Base-by-base conservation (phyloP, 2,797 vertebrate genomes). In the Malacoctenus gilli region DNA sequence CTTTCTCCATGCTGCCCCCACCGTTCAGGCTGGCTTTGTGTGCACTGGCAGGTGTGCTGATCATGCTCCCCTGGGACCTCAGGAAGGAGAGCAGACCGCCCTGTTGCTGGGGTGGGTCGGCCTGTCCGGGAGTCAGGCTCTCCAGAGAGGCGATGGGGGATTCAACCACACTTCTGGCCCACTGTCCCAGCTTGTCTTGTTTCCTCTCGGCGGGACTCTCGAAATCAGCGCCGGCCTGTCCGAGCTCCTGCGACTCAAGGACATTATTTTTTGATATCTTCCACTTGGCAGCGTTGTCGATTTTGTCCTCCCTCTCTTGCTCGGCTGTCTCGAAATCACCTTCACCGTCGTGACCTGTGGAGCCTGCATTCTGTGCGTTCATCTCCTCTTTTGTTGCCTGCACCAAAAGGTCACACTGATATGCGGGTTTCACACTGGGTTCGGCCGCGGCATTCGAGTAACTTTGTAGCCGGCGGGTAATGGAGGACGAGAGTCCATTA, bases 41-140 rank as follows among this genome's bases (percentile, higher is more conserved):
- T 77, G 92, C 85, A 44, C 92, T 91, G 84, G 92, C 91, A 84
- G 92, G 89, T 71, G 92, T 85, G 83, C 90, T 85, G 87, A 87
- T 73, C 37, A 77, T 67, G 72, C 37, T 76, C 53, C 93, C 93
- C 85, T 94, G 95, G 86, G 94, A 92, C 86, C 94, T 91, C 82
- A 96, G 92, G 87, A 95, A 94, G 56, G 96, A 96, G 81, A 98
- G 92, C 89, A 96, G 89, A 86, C 91, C 92, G 61, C 91, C 84
- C 50, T 94, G 94, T 79, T 95, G 94, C 89, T 94, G 93, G 75
- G 94, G 92, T 0, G 89, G 88, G 65, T 94, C 89, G 50, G 82
- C 89, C 55, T 90, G 88, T 77, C 85, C 79, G 20, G 92, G 93
- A 89, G 93, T 93, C 77, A 91, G 88, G 82, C 91, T 94, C 84